Percentiles rank a stretch among this genome's conserved stretches.
Conservation (phyloP, 2,113 vertebrate genomes). For the Tetrax tetrax region DNA sequence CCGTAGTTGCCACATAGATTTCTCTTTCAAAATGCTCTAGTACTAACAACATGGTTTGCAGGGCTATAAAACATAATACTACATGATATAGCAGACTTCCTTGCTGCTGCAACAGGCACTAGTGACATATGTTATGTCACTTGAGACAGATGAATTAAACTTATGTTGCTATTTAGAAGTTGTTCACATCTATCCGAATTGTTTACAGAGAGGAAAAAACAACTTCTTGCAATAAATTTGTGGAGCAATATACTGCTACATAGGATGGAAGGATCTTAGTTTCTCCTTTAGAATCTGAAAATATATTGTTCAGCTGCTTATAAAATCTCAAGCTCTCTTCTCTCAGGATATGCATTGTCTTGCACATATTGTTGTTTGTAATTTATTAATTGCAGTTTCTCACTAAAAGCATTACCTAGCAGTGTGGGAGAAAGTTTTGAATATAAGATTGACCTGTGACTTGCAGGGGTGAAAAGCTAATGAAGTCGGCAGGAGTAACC, state of each 20-base stretch:
- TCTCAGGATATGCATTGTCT: not conserved
- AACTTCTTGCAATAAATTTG: constrained; percentile 49
- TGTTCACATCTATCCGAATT: constrained; percentile 59
- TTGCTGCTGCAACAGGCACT: constrained; percentile 6
- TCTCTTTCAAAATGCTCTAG: not conserved
- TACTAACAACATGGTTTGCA: not conserved
- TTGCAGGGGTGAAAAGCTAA: constrained; percentile 30
- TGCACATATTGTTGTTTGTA: constrained; percentile 16
- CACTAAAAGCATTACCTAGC: not conserved
- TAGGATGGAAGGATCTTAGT: not conserved
- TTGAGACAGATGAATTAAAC: constrained; percentile 66
- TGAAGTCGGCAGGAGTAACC: not conserved
- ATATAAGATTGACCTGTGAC: not conserved
- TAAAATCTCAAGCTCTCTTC: not conserved
- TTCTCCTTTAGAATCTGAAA: constrained; percentile 1
- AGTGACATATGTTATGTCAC: constrained; percentile 57
- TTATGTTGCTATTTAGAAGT: constrained; percentile 53
- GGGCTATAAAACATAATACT: not conserved
- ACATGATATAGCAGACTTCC: not conserved
- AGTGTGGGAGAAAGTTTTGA: not conserved
- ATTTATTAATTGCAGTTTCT: constrained; percentile 51
- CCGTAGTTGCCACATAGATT: not conserved
- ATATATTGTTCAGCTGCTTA: not conserved
- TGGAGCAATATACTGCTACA: constrained; percentile 12
- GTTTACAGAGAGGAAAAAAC: constrained; percentile 23